phyloP scores from a whole-genome alignment of 2,113 vertebrate species.

The Origma solitaria region DNA sequence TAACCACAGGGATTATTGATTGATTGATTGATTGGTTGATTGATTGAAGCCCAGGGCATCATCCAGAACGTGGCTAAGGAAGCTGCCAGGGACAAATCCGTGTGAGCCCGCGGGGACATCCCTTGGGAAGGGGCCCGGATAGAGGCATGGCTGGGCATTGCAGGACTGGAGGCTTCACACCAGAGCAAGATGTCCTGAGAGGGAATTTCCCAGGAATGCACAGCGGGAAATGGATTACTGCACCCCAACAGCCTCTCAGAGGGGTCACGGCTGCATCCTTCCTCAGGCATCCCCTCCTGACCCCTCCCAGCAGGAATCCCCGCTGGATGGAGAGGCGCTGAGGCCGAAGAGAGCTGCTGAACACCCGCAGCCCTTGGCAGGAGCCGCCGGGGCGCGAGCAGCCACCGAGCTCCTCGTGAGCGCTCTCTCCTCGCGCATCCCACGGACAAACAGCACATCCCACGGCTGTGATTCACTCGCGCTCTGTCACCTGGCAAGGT shows the following conservation, averaged over 20 bases:
- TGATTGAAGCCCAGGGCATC: background rate
- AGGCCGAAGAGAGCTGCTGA: background rate
- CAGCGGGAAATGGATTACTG: fast-evolving
- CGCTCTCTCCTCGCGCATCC: background rate
- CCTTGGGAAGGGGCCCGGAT: background rate
- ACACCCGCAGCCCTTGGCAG: fast-evolving
- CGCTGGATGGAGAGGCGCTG: fast-evolving
- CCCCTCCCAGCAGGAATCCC: background rate
- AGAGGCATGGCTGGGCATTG: background rate
- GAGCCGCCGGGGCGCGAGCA: background rate
- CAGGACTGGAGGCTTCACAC: background rate
- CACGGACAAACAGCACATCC: background rate
- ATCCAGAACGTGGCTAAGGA: background rate
- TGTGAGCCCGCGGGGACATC: background rate
- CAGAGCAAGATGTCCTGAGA: background rate
- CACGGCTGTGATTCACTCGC: background rate
- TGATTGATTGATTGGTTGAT: background rate
- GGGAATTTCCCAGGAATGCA: background rate
- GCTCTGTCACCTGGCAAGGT: background rate
- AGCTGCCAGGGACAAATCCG: background rate
- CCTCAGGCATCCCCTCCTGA: background rate
- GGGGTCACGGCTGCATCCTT: background rate
- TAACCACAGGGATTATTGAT: background rate
- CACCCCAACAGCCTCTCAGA: background rate
- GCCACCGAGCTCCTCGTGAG: background rate